phyloP scores from a whole-genome alignment of 2,888 invertebrate species.

The Cecidostiba fungosa region DNA sequence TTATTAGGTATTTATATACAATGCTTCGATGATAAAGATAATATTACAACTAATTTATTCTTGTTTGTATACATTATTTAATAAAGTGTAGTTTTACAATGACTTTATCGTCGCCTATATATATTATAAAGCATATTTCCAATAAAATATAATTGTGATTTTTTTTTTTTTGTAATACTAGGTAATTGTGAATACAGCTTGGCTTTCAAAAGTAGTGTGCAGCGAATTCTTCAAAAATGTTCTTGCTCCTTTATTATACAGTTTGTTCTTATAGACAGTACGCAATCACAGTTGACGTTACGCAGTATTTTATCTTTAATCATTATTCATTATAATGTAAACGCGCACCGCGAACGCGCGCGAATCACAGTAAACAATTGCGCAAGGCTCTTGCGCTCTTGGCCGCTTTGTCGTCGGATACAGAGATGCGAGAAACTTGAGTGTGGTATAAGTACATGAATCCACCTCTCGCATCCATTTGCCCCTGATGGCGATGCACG shows the following conservation, averaged over 20 bases:
- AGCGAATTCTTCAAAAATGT: slow-evolving; percentile 38
- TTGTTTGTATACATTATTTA: slow-evolving; percentile 57
- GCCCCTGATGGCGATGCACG: no score
- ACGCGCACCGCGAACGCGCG: no score
- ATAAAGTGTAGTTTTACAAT: slow-evolving; percentile 59
- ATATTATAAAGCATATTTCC: slow-evolving; percentile 52
- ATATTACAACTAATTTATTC: slow-evolving; percentile 73
- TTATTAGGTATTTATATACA: no score
- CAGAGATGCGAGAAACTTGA: no score
- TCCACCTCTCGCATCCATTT: no score
- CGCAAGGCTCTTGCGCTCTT: slow-evolving; percentile 47
- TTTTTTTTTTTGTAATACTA: slow-evolving; percentile 12
- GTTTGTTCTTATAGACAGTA: slow-evolving; percentile 40
- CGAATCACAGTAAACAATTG: slow-evolving; percentile 65
- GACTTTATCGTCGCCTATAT: slow-evolving; percentile 39
- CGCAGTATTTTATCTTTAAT: slow-evolving; percentile 43
- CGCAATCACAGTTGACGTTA: slow-evolving; percentile 60
- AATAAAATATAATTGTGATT: slow-evolving; percentile 37
- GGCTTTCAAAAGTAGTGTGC: slow-evolving; percentile 35
- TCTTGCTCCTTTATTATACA: slow-evolving; percentile 45
- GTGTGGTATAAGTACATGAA: no score
- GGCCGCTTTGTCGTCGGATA: no score
- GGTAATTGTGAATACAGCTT: slow-evolving; percentile 43
- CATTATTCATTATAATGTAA: slow-evolving; percentile 42
- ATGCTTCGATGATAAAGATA: background rate